Base-by-base conservation (phyloP, 2,888 invertebrate species). In the Acanthosoma haemorrhoidale region DNA sequence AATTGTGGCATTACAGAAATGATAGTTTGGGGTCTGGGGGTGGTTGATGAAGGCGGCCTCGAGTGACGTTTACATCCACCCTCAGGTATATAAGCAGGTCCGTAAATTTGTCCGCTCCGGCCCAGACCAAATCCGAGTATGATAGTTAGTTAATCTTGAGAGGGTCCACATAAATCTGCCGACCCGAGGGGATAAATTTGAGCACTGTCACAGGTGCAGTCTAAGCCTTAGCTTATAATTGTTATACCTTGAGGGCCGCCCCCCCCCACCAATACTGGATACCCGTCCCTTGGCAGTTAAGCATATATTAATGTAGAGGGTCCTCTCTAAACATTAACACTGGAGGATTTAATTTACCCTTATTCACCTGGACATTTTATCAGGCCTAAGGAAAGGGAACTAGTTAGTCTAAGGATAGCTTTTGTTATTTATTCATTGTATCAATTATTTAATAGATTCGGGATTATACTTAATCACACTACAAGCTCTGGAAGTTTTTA, bases 81-180 rank as follows among this genome's bases (percentile, higher is more conserved):
- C 2, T 4, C 25, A 51, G n/a, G 51, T 51, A n/a, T 13, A 13
- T n/a, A 4, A n/a, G 18, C 25, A n/a, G 51, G 25, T n/a, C n/a
- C 25, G 51, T n/a, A 51, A 51, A 51, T 51, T 51, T 51, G 51
- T 51, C 51, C 59, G 11, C 15, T 4, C 2, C 2, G 61, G 21
- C n/a, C n/a, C n/a, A 18, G 11, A 0, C 34, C 13, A 61, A 61
- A 61, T 61, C 61, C 61, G 36, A 36, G 61, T 32, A 36, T 61
- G 61, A 61, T 61, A 61, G 34, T 61, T 61, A 61, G 61, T 61
- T 61, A 61, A 61, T 61, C 61, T 61, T 61, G 51, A 51, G 51
- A 25, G 51, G 51, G 51, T 16, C 25, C 51, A 25, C 51, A 51
- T 51, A 51, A 51, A 51, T 51, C 51, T 51, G 2, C 3, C 43